Evolutionary conservation across 2,888 invertebrate species (phyloP), one percentile per base, ranked within the genome.

Genomic region (Cryptocheilus praepositus): DNA sequence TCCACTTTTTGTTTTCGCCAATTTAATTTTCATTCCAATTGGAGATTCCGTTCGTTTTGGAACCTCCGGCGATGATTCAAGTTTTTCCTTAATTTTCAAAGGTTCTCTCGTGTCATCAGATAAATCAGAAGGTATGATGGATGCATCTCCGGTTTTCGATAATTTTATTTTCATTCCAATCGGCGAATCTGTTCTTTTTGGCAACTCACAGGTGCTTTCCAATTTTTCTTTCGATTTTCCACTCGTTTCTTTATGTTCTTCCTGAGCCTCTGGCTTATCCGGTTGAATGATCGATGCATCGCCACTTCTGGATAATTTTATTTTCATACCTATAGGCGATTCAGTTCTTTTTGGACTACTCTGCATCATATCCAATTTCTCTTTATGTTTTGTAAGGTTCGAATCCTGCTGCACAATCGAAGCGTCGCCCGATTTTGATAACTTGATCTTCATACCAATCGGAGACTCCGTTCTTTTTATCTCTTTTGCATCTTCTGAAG

Each of bases 121-220:
- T 16, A 49, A 8, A 11, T 83, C 83, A 3, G 80, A 74, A 16
- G 77, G 79, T 53, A 85, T 73, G 18, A 84, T 85, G 11, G 85
- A 82, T 1, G 82, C 82, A 44, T 86, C 86, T 3, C 85, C 83
- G 11, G 72, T 82, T 53, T 85, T 86, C 0, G 82, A 85, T 19
- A 88, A 67, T 67, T 88, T 88, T 21, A 88, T 83, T 65, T 88
- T 88, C 85, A 88, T 84, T 5, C 86, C 86, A 19, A 86, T 79
- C 3, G 84, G 78, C 18, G 84, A 82, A 45, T 84, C 84, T 2
- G 73, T 79, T 46, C 77, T 73, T 36, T 79, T 81, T 3, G 72
- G 75, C 45, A 67, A 62, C 13, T 59, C 68, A 5, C 68, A 67
- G 55, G 60, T 63, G 46, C 44, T 53, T 13, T 78, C 78, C 11